A percentile compares a stretch with the other conserved stretches of the same genome.
Conservation (phyloP, 2,113 vertebrate species). For the Lutjanus erythropterus region DNA sequence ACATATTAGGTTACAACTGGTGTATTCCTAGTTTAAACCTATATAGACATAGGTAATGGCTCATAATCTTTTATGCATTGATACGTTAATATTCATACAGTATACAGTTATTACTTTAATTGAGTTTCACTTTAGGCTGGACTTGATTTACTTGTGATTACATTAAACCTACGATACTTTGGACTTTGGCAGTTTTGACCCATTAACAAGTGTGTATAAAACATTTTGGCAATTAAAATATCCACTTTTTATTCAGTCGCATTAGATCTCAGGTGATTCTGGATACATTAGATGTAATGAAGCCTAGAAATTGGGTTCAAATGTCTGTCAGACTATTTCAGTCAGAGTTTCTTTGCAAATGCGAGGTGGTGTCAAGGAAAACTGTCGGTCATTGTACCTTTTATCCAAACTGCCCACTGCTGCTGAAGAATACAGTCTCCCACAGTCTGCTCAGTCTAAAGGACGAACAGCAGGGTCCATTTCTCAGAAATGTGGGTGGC, state of each 20-base stretch:
- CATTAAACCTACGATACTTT: too few species aligned
- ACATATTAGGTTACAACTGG: too few species aligned
- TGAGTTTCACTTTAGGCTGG: too few species aligned
- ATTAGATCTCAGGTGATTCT: not conserved
- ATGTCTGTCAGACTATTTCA: not conserved
- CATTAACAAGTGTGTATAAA: too few species aligned
- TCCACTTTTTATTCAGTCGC: not conserved
- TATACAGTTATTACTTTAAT: not conserved
- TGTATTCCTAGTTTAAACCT: not conserved
- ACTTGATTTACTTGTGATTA: too few species aligned
- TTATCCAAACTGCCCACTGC: not conserved
- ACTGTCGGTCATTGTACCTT: not conserved
- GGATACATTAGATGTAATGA: not conserved
- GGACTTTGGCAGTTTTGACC: too few species aligned
- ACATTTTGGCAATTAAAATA: not conserved
- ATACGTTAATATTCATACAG: not conserved
- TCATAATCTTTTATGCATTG: not conserved
- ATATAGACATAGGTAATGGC: not conserved
- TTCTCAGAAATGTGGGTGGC: slow-evolving; percentile 71
- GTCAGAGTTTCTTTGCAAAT: not conserved
- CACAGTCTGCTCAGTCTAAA: slow-evolving; percentile 36
- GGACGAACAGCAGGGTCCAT: slow-evolving; percentile 66
- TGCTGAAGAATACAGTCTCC: slow-evolving; percentile 2
- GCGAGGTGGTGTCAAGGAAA: not conserved
- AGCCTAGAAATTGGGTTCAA: not conserved